These are phyloP conservation scores for Melanaphis sacchari DNA, from an alignment of 1,140 invertebrate species.

Conservation along the genomic window DNA sequence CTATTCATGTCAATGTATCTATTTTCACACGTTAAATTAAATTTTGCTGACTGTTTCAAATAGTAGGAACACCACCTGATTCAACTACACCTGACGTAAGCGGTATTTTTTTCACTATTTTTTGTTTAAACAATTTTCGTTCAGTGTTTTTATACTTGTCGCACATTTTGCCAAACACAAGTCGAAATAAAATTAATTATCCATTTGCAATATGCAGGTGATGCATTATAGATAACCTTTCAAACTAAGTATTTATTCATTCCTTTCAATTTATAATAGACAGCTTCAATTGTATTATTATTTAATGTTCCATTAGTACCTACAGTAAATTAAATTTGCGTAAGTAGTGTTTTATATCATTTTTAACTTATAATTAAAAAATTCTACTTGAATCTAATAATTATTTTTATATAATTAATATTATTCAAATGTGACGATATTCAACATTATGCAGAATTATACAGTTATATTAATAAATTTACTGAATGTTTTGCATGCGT, in stretches of 20 bases:
- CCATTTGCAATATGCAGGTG: neutral
- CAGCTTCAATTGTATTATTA: neutral
- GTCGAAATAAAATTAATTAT: neutral
- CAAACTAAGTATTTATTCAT: neutral
- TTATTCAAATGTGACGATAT: neutral
- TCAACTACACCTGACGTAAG: conserved; percentile 14
- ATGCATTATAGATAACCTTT: neutral
- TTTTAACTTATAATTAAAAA: neutral
- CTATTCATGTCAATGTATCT: neutral
- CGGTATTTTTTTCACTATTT: neutral
- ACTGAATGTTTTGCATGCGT: neutral
- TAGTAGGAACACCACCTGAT: conserved; percentile 13
- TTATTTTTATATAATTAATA: neutral
- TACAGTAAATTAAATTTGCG: neutral
- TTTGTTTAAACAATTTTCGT: neutral
- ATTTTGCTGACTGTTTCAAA: neutral
- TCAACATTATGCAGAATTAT: neutral
- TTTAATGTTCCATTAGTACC: neutral
- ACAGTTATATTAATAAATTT: neutral
- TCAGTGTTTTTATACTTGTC: neutral
- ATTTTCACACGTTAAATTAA: neutral
- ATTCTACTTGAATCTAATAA: neutral
- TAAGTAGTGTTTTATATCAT: neutral
- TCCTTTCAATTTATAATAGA: neutral
- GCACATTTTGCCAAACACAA: neutral